phyloP scores from a whole-genome alignment of 2,113 vertebrate species.

The Ammospiza caudacuta region DNA sequence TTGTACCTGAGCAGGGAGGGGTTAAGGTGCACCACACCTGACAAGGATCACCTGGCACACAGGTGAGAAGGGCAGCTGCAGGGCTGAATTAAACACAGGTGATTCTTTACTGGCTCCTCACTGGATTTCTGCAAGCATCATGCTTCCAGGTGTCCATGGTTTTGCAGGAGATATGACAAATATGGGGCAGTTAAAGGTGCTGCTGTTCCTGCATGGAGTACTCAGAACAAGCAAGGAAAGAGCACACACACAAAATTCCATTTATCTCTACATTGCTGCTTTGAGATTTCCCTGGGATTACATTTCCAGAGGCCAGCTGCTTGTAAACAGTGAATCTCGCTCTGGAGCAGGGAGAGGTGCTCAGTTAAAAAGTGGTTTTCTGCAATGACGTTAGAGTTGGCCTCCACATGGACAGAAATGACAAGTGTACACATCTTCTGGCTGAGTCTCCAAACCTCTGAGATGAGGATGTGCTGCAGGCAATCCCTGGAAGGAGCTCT shows the following conservation, averaged over 20 bases:
- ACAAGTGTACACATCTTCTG: not conserved
- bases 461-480: not conserved
- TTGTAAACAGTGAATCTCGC: not conserved
- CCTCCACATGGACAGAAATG: not conserved
- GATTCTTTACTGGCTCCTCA: not conserved
- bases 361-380: not conserved
- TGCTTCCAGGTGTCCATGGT: not conserved
- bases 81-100: not conserved
- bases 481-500: not conserved
- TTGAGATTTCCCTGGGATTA: not conserved
- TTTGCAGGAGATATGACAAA: not conserved
- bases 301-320: not conserved
- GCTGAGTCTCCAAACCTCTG: not conserved
- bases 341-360: not conserved
- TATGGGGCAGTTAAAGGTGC: not conserved
- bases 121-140: not conserved
- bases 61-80: not conserved
- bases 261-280: not conserved
- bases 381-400: not conserved
- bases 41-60: not conserved
- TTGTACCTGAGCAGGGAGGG: slow-evolving; percentile 85
- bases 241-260: not conserved
- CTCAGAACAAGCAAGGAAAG: not conserved
- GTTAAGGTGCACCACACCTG: slow-evolving; percentile 71
- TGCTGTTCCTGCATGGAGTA: not conserved